Conservation (phyloP, 2,888 invertebrate genomes). For the Cheilosia vernalis region DNA sequence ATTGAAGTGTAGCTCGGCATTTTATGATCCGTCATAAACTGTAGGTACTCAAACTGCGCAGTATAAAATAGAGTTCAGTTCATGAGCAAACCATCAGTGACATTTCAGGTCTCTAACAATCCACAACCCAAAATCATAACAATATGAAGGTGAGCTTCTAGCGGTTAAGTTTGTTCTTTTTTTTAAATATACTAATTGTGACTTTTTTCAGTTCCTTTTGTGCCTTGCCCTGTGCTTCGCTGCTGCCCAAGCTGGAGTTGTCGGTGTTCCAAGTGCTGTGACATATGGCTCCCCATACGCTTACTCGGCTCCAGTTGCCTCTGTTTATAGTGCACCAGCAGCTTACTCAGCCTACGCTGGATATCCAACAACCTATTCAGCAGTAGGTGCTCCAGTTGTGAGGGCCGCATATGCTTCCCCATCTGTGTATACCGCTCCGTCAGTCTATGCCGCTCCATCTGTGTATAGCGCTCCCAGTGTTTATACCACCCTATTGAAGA, state of each 20-base stretch:
- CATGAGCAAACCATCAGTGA: conserved; percentile 31
- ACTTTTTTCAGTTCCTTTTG: conserved; percentile 48
- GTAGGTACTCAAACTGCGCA: not conserved
- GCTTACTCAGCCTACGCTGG: conserved; percentile 47
- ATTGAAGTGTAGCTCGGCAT: conserved; percentile 7
- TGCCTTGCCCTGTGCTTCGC: conserved; percentile 58
- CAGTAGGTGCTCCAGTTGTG: conserved; percentile 43
- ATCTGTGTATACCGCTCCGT: conserved; percentile 29
- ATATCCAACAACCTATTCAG: conserved; percentile 37
- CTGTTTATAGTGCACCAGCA: conserved; percentile 35
- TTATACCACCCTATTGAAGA: conserved; percentile 45
- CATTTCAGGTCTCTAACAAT: conserved; percentile 42
- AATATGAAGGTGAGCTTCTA: conserved; percentile 47
- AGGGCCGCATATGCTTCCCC: conserved; percentile 48
- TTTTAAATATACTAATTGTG: not conserved
- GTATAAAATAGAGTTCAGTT: conserved; percentile 35
- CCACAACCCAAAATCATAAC: conserved; percentile 20
- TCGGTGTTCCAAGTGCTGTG: conserved; percentile 41
- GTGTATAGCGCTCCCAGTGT: conserved; percentile 38
- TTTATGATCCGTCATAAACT: conserved; percentile 15
- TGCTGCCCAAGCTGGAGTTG: conserved; percentile 54
- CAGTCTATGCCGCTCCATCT: conserved; percentile 14
- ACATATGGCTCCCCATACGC: conserved; percentile 39
- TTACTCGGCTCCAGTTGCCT: conserved; percentile 51
- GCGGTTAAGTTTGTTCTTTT: not conserved